Base-by-base conservation (phyloP, 2,888 invertebrate genomes). In the Phymatocera aterrima region DNA sequence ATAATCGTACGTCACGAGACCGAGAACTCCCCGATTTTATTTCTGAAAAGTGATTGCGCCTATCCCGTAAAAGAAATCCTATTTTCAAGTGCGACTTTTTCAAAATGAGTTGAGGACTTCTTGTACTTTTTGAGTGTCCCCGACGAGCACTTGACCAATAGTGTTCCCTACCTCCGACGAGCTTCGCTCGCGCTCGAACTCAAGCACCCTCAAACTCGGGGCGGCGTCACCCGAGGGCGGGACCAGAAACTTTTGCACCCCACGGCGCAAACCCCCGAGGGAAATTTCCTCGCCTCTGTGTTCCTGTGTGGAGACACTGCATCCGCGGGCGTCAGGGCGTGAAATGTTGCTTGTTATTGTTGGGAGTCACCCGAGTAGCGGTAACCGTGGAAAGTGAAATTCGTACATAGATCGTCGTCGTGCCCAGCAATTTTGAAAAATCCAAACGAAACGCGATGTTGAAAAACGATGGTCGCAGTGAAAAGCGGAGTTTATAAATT, bases 131-230 rank as follows among this genome's bases (percentile, higher is more conserved):
- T 85, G 88, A 89, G 89, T 87, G 88, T 89, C 86, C 90, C 90
- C 90, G 87, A 88, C 90, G 90, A 90, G 83, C 89, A 90, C 90
- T 90, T 89, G 88, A 90, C 88, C 87, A 83, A 88, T 89, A 89
- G 90, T 90, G 89, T 88, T 86, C 85, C 85, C 88, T 88, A 87
- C 86, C 87, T 85, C 84, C 85, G 87, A 82, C 82, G 85, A 81
- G 86, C 84, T 86, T 85, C 85, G 83, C 75, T 75, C 75, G 40
- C 75, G 75, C 75, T 75, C 75, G 80, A 81, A 84, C 85, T 88
- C 86, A 84, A 89, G 88, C 86, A 87, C 86, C 86, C 87, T 87
- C 84, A 84, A 88, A 78, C 82, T 83, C n/a, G 86, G 87, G 89
- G 88, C 87, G 87, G 87, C 75, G 75, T 75, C 43, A 24, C 18